Conservation (phyloP, 2,113 vertebrate species). For the Leucopsar rothschildi region DNA sequence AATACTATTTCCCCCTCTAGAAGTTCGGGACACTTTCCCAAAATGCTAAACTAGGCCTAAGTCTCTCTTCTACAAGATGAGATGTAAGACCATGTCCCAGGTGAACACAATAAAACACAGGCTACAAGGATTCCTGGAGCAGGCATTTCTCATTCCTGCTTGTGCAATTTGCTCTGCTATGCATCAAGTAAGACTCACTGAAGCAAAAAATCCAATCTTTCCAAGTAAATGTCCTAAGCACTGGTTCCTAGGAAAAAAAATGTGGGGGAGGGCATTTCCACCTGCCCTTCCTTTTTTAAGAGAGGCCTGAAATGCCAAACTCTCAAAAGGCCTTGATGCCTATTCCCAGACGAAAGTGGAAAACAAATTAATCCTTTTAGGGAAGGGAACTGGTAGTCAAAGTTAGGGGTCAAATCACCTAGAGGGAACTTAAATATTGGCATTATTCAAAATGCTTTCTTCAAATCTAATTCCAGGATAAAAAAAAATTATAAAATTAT, state of each 20-base stretch:
- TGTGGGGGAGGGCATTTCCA: not conserved
- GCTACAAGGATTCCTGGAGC: not conserved
- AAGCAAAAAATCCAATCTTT: conserved; percentile 51
- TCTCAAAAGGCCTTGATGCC: not conserved
- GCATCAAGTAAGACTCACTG: conserved; percentile 38
- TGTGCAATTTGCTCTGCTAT: conserved; percentile 28
- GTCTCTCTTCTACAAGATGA: not conserved
- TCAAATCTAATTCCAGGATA: not conserved
- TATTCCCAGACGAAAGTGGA: not conserved
- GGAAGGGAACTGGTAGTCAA: not conserved
- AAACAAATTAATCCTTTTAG: not conserved
- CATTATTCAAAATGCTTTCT: not conserved
- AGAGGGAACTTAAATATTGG: not conserved
- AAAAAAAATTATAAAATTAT: not conserved
- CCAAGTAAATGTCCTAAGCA: conserved; percentile 17
- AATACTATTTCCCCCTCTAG: not conserved
- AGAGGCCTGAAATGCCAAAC: not conserved
- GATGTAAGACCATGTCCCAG: not conserved
- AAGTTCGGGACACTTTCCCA: not conserved
- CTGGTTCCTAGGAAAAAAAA: not conserved
- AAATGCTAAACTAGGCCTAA: not conserved
- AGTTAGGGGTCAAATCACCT: not conserved
- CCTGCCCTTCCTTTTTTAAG: not conserved
- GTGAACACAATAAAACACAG: not conserved
- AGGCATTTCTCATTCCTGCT: conserved; percentile 9